Evolutionary conservation across 2,888 invertebrate species (phyloP).

Genomic region (Rhaphigaster nebulosa): DNA sequence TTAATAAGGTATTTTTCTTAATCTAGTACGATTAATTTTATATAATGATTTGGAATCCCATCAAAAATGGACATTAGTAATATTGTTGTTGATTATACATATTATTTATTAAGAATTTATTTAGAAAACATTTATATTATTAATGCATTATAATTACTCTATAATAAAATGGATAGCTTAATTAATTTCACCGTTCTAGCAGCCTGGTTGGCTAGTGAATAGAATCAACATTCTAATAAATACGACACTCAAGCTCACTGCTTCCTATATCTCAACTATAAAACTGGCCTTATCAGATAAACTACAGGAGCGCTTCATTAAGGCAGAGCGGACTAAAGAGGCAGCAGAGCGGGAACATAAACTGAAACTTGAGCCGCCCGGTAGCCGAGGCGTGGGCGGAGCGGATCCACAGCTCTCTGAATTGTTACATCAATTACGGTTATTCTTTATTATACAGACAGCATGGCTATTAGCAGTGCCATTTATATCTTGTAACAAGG

Average conservation of each 20-base stretch:
- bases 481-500: slow-evolving; percentile 6
- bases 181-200: neutral
- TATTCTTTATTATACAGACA: slow-evolving; percentile 16
- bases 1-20: too few species aligned
- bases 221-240: neutral
- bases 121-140: too few species aligned
- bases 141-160: neutral
- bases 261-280: neutral
- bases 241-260: neutral
- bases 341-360: neutral
- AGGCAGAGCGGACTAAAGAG: neutral
- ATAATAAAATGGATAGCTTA: neutral
- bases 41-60: too few species aligned
- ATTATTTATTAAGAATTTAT: too few species aligned
- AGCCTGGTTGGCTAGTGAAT: neutral
- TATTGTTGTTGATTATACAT: too few species aligned
- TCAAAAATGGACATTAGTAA: too few species aligned
- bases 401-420: neutral
- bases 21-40: too few species aligned
- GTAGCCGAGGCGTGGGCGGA: neutral
- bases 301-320: neutral
- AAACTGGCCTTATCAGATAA: neutral
- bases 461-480: slow-evolving; percentile 1
- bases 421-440: slow-evolving; percentile 12
- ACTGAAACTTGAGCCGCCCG: slow-evolving; percentile 9